Percentiles rank a stretch among this genome's conserved stretches.
These are phyloP conservation scores for Eustalomyia histrio DNA, from an alignment of 2,888 invertebrate species.

Conservation along the genomic window DNA sequence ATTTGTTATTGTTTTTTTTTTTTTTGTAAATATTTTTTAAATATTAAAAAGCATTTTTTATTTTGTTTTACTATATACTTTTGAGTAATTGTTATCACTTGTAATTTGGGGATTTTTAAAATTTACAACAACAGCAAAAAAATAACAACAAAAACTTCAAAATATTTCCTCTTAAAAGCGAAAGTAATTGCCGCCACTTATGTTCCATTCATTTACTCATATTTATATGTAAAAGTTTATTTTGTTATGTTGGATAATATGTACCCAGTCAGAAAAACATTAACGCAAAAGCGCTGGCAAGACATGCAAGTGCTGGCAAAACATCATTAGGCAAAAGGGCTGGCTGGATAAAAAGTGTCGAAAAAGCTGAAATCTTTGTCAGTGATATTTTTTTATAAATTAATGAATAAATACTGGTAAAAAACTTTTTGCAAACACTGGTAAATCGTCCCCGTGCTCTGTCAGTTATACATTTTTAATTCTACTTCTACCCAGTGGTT, in stretches of 20 bases:
- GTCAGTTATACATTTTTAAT: too few relatives aligned
- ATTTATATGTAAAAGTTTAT: not conserved
- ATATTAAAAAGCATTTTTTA: constrained; percentile 7
- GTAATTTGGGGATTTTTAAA: constrained; percentile 42
- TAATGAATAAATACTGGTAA: too few relatives aligned
- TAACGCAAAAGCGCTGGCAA: too few relatives aligned
- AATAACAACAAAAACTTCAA: not conserved
- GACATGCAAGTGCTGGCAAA: too few relatives aligned
- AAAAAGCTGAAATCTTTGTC: too few relatives aligned
- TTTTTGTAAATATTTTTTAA: not conserved
- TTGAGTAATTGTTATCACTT: constrained; percentile 45
- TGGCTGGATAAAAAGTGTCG: too few relatives aligned
- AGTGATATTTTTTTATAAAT: too few relatives aligned
- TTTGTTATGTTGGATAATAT: constrained; percentile 46
- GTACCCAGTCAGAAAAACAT: too few relatives aligned
- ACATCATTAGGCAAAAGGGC: too few relatives aligned
- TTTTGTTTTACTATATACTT: not conserved
- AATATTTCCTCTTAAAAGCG: constrained; percentile 59
- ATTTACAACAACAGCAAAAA: constrained; percentile 22
- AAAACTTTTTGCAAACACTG: too few relatives aligned
- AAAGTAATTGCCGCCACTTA: constrained; percentile 51
- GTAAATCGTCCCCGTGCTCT: too few relatives aligned
- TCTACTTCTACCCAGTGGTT: too few relatives aligned
- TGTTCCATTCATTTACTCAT: constrained; percentile 28
- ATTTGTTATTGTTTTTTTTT: not conserved